Evolutionary conservation across 2,888 invertebrate genomes (phyloP).

Genomic region (Anoncus sp.): DNA sequence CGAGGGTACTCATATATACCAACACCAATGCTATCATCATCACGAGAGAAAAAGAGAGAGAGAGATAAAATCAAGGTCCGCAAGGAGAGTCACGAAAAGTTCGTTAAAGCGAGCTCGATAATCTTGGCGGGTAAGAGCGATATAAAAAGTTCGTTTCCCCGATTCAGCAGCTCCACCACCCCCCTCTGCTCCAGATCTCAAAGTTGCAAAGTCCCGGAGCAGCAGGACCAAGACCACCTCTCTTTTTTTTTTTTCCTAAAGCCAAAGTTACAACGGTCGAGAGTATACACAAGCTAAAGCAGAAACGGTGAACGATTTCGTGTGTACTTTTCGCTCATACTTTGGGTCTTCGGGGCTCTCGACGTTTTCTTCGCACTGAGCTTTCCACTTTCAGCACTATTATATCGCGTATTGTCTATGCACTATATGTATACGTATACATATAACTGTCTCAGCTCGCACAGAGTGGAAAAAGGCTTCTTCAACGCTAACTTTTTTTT

Average conservation of each 20-base stretch:
- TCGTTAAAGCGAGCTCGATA: conserved; percentile 57
- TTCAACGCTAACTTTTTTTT: conserved; percentile 21
- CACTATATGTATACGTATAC: conserved; percentile 10
- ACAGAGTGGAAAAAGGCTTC: conserved; percentile 35
- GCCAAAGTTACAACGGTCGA: conserved; percentile 39
- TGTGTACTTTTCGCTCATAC: conserved; percentile 51
- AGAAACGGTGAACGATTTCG: conserved; percentile 44
- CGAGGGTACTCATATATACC: conserved; percentile 33
- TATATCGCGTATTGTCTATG: conserved; percentile 22
- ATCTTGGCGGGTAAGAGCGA: conserved; percentile 42
- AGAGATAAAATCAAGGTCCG: background rate
- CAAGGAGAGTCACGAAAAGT: conserved; percentile 51
- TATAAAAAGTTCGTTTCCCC: conserved; percentile 54
- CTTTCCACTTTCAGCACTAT: conserved; percentile 8
- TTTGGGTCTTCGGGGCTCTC: conserved; percentile 45
- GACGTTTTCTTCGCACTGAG: conserved; percentile 13
- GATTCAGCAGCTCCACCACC: background rate
- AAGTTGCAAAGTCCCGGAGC: conserved; percentile 29
- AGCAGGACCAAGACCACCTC: conserved; percentile 14
- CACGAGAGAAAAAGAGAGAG: background rate
- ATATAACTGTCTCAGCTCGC: conserved; percentile 1
- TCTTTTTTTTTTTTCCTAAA: conserved; percentile 21
- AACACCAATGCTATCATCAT: background rate
- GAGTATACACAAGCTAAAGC: conserved; percentile 29
- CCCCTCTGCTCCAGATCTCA: background rate